Percentiles rank a stretch among this genome's conserved stretches.
Evolutionary conservation across 2,113 vertebrate genomes (phyloP).

Genomic region (Amblyopsis rosae): DNA sequence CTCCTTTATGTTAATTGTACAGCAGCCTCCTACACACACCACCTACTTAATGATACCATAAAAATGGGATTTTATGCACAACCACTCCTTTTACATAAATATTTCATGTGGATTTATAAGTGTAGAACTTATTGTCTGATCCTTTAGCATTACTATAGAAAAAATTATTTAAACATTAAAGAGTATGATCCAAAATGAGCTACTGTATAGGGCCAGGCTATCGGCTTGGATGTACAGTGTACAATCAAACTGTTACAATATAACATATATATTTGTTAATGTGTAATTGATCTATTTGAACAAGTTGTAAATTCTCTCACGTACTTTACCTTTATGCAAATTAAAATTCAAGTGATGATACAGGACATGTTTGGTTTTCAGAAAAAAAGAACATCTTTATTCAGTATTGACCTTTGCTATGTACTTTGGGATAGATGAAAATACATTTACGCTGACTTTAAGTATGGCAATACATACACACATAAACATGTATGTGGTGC

Average conservation of each 20-base stretch:
- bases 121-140: slow-evolving; percentile 83
- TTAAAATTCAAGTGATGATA: slow-evolving; percentile 42
- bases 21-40: slow-evolving; percentile 89
- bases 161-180: slow-evolving; percentile 89
- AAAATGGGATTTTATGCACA: slow-evolving; percentile 84
- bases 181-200: slow-evolving; percentile 85
- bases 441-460: slow-evolving; percentile 79
- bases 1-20: slow-evolving; percentile 90
- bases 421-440: slow-evolving; percentile 76
- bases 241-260: slow-evolving; percentile 7
- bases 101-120: slow-evolving; percentile 87
- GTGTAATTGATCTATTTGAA: slow-evolving; percentile 63
- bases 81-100: slow-evolving; percentile 90
- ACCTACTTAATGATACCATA: slow-evolving; percentile 91
- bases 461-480: slow-evolving; percentile 80
- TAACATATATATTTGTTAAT: slow-evolving; percentile 78
- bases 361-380: slow-evolving; percentile 54
- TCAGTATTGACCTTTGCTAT: slow-evolving; percentile 72
- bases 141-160: slow-evolving; percentile 85
- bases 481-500: slow-evolving; percentile 79
- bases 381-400: slow-evolving; percentile 67
- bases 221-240: slow-evolving; percentile 42
- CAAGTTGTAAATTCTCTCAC: slow-evolving; percentile 31
- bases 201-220: slow-evolving; percentile 70
- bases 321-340: slow-evolving; percentile 8